Percentiles rank a stretch among this genome's conserved stretches.
Conservation (phyloP, 2,888 invertebrate genomes). For the Platycheirus albimanus region DNA sequence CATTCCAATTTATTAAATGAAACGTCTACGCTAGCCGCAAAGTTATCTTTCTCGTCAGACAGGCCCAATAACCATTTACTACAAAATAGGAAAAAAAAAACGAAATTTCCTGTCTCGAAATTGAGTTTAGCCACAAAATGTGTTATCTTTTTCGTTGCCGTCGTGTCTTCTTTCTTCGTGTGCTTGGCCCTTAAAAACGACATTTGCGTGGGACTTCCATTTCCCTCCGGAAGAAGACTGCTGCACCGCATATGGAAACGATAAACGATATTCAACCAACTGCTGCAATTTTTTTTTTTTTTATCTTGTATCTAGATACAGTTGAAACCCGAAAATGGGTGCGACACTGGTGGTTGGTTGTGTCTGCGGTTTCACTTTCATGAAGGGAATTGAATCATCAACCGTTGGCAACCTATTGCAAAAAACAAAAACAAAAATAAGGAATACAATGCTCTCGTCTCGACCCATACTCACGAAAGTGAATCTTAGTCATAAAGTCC, state of each 20-base stretch:
- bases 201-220: conserved; percentile 45
- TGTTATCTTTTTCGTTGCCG: conserved; percentile 9
- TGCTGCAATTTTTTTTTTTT: conserved; percentile 12
- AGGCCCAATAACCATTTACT: conserved; percentile 7
- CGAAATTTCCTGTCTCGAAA: conserved; percentile 50
- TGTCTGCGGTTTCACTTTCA: conserved; percentile 57
- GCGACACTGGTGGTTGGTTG: conserved; percentile 30
- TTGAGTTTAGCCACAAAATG: conserved; percentile 47
- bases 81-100: conserved; percentile 44
- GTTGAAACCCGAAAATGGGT: conserved; percentile 35
- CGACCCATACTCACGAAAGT: conserved; percentile 23
- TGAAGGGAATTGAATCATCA: conserved; percentile 42
- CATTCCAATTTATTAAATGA: too few species aligned
- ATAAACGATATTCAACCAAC: conserved; percentile 30
- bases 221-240: not conserved
- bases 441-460: too few species aligned
- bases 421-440: conserved; percentile 8
- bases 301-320: not conserved
- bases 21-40: not conserved
- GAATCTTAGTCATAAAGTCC: conserved; percentile 27
- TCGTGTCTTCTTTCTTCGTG: not conserved
- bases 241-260: conserved; percentile 34
- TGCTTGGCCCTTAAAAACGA: conserved; percentile 39
- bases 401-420: not conserved
- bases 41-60: not conserved